Conservation (phyloP, 2,888 invertebrate genomes). For the Spisula subtruncata region DNA sequence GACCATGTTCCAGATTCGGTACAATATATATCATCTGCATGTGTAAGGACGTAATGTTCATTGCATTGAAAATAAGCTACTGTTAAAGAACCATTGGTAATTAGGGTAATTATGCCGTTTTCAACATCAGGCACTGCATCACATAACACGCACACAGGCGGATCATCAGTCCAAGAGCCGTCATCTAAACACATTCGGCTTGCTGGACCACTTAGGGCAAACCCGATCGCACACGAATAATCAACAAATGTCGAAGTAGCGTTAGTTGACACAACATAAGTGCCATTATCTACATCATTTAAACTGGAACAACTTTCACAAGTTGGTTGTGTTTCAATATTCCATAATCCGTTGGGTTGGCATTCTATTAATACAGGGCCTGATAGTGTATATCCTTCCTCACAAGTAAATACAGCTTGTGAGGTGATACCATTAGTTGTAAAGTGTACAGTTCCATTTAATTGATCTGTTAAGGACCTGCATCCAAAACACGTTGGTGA, state of each 20-base stretch:
- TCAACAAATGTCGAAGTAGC: conserved; percentile 31
- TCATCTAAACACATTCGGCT: conserved; percentile 31
- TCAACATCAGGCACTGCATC: not conserved
- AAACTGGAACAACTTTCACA: conserved; percentile 42
- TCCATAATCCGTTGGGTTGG: conserved; percentile 45
- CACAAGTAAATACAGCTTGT: conserved; percentile 29
- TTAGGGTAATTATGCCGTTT: conserved; percentile 42
- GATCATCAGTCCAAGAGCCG: conserved; percentile 46
- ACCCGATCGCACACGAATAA: conserved; percentile 49
- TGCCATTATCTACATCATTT: conserved; percentile 28
- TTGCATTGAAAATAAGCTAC: conserved; percentile 52
- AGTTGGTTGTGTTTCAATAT: conserved; percentile 17
- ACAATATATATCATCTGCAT: conserved; percentile 37
- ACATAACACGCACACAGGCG: conserved; percentile 53
- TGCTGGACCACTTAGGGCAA: conserved; percentile 34
- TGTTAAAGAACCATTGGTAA: conserved; percentile 50
- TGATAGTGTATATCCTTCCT: conserved; percentile 28
- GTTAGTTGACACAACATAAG: conserved; percentile 30
- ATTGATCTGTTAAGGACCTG: not conserved
- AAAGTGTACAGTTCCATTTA: conserved; percentile 29
- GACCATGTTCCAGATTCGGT: conserved; percentile 51
- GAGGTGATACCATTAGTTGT: conserved; percentile 37
- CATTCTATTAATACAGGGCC: conserved; percentile 15
- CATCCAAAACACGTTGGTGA: conserved; percentile 49
- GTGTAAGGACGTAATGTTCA: conserved; percentile 47